Percentiles rank a stretch among this genome's conserved stretches.
phyloP scores from a whole-genome alignment of 2,113 vertebrate species.

The Pangasianodon hypophthalmus region DNA sequence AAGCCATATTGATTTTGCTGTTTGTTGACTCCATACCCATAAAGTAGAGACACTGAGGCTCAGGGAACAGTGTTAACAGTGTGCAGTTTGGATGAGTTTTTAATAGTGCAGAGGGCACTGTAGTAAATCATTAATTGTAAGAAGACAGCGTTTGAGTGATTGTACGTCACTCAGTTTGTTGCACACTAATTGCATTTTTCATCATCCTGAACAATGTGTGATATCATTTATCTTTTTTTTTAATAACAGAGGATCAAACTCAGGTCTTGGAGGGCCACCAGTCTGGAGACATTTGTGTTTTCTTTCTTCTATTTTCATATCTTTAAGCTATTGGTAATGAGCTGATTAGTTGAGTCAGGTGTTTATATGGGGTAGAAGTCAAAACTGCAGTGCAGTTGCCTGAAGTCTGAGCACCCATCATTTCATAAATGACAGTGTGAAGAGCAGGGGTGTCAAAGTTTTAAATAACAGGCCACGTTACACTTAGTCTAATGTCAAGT shows the following conservation, averaged over 20 bases:
- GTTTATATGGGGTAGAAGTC: neutral
- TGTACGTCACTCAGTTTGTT: constrained; percentile 5
- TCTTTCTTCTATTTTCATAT: neutral
- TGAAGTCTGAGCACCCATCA: neutral
- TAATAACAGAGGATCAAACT: neutral
- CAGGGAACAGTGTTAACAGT: constrained; percentile 31
- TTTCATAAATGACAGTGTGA: neutral
- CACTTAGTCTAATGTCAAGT: neutral
- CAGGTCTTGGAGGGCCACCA: neutral
- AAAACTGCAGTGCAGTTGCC: neutral
- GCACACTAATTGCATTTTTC: neutral
- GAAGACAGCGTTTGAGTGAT: neutral
- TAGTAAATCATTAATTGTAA: neutral
- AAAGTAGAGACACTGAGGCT: constrained; percentile 45
- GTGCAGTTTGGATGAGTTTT: neutral
- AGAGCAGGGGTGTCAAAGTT: neutral
- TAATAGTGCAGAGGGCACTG: neutral
- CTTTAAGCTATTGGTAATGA: neutral
- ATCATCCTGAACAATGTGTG: neutral
- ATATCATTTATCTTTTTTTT: neutral
- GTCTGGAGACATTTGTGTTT: neutral
- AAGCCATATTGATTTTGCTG: constrained; percentile 67
- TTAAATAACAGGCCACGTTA: neutral
- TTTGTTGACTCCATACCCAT: constrained; percentile 56
- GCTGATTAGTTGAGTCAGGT: neutral